phyloP scores from a whole-genome alignment of 2,113 vertebrate genomes.

The Toxotes jaculatrix region DNA sequence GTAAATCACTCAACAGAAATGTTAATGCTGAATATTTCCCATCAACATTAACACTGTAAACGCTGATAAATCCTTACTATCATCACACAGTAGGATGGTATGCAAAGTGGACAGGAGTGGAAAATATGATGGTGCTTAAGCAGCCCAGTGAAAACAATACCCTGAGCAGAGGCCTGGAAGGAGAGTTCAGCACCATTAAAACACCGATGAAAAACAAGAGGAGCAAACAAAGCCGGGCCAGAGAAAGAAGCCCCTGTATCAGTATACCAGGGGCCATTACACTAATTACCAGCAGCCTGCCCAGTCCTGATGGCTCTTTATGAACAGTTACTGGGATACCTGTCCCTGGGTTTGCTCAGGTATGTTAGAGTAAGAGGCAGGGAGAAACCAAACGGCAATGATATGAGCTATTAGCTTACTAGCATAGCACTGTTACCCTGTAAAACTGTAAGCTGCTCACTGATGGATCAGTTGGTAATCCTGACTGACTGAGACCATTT shows the following conservation, averaged over 20 bases:
- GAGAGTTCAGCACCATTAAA: slow-evolving; percentile 55
- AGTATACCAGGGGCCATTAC: slow-evolving; percentile 71
- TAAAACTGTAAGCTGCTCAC: not conserved
- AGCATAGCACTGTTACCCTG: slow-evolving; percentile 50
- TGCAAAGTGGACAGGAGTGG: slow-evolving; percentile 13
- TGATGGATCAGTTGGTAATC: slow-evolving; percentile 44
- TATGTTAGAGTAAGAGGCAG: slow-evolving; percentile 4
- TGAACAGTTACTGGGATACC: slow-evolving; percentile 70
- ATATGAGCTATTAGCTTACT: slow-evolving; percentile 31
- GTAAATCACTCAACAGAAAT: not conserved
- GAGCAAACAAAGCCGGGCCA: slow-evolving; percentile 71
- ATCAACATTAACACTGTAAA: not conserved
- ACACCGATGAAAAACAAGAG: slow-evolving; percentile 75
- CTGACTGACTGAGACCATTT: slow-evolving; percentile 28
- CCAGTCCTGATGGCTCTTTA: slow-evolving; percentile 39
- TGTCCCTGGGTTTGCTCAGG: slow-evolving; percentile 23
- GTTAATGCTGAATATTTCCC: not conserved
- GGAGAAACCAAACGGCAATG: slow-evolving; percentile 40
- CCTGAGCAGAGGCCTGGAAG: slow-evolving; percentile 18
- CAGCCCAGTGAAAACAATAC: slow-evolving; percentile 62
- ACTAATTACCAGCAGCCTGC: slow-evolving; percentile 60
- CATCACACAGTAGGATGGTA: not conserved
- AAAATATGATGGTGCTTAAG: slow-evolving; percentile 38
- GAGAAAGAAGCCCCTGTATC: slow-evolving; percentile 70
- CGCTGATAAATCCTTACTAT: not conserved